Evolutionary conservation across 2,113 vertebrate species (phyloP).

Genomic region (Lucifuga dentata): DNA sequence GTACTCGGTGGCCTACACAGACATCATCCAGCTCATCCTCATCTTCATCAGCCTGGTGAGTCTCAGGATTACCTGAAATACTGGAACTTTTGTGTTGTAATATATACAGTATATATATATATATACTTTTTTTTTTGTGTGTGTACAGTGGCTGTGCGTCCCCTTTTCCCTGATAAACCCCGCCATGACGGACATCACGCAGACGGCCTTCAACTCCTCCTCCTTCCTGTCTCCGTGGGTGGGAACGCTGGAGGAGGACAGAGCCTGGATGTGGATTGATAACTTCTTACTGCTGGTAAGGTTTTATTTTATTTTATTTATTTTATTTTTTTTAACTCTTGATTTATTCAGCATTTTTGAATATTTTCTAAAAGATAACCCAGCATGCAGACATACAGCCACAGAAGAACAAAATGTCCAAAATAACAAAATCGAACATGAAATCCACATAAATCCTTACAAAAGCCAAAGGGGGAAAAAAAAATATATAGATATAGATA

Average conservation of each 20-base stretch:
- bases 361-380: too few relatives aligned
- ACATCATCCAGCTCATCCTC: constrained; percentile 74
- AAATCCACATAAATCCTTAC: too few relatives aligned
- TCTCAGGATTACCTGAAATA: too few relatives aligned
- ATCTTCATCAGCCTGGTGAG: constrained; percentile 79
- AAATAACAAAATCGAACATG: too few relatives aligned
- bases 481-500: too few relatives aligned
- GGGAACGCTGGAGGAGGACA: constrained; percentile 54
- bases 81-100: too few relatives aligned
- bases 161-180: constrained; percentile 69
- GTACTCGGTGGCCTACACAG: constrained; percentile 81
- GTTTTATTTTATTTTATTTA: neutral
- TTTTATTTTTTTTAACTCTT: too few relatives aligned
- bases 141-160: constrained; percentile 70
- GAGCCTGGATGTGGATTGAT: constrained; percentile 74
- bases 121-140: neutral
- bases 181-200: constrained; percentile 57
- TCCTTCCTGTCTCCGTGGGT: constrained; percentile 70
- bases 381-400: too few relatives aligned
- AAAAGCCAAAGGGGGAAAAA: too few relatives aligned
- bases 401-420: too few relatives aligned
- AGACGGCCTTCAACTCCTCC: constrained; percentile 65
- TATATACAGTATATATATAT: too few relatives aligned
- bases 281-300: constrained; percentile 72
- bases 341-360: too few relatives aligned